phyloP scores from a whole-genome alignment of 2,888 invertebrate species.

The Tetanocera ferruginea region DNA sequence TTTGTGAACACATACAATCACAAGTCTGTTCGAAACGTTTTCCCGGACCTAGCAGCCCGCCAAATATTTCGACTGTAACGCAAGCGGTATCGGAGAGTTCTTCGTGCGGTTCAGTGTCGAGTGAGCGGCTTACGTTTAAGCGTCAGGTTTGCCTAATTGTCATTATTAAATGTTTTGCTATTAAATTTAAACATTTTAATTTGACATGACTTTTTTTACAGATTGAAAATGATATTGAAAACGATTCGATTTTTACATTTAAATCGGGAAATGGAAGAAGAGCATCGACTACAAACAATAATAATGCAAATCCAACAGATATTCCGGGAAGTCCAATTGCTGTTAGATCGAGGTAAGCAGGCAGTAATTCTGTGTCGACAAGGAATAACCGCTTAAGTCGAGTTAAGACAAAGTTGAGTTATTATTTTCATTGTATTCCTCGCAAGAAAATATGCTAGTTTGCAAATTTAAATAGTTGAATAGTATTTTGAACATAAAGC shows the following conservation, averaged over 20 bases:
- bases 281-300: slow-evolving; percentile 69
- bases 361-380: too few relatives aligned
- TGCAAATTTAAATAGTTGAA: too few relatives aligned
- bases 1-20: slow-evolving; percentile 96
- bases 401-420: too few relatives aligned
- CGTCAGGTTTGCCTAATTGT: slow-evolving; percentile 60
- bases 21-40: slow-evolving; percentile 78
- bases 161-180: neutral
- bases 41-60: slow-evolving; percentile 69
- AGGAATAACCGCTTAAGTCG: too few relatives aligned
- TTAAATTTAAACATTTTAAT: neutral
- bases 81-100: slow-evolving; percentile 71
- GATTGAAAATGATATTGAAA: slow-evolving; percentile 70
- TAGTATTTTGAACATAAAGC: too few relatives aligned
- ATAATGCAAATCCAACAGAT: slow-evolving; percentile 66
- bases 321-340: slow-evolving; percentile 69
- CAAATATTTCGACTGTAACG: slow-evolving; percentile 67
- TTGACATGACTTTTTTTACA: slow-evolving; percentile 45
- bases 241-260: slow-evolving; percentile 68
- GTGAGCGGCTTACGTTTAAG: slow-evolving; percentile 69
- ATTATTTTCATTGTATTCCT: too few relatives aligned
- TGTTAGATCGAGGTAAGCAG: slow-evolving; percentile 68
- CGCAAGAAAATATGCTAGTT: too few relatives aligned
- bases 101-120: slow-evolving; percentile 70
- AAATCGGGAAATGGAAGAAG: slow-evolving; percentile 68